phyloP scores from a whole-genome alignment of 2,888 invertebrate species.

The Cheilosia impressa region DNA sequence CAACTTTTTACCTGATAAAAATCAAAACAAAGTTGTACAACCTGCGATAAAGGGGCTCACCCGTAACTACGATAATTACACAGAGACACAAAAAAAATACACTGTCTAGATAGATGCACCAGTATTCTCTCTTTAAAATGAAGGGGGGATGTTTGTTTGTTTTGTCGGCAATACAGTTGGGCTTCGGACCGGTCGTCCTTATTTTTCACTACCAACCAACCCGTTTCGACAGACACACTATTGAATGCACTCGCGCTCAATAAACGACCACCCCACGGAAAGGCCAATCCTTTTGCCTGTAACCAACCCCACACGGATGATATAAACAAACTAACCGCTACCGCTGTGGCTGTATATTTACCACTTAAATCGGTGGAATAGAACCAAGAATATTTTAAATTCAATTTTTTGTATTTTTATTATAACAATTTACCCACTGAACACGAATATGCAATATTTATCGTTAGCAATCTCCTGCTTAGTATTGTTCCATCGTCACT shows the following conservation, averaged over 20 bases:
- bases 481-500: slow-evolving; percentile 70
- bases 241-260: slow-evolving; percentile 62
- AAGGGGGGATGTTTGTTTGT: slow-evolving; percentile 52
- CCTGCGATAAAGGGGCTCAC: slow-evolving; percentile 31
- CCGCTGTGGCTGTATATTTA: slow-evolving; percentile 19
- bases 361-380: slow-evolving; percentile 6
- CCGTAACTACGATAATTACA: slow-evolving; percentile 28
- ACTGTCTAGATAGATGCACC: slow-evolving; percentile 42
- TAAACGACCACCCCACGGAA: slow-evolving; percentile 59
- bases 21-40: slow-evolving; percentile 74
- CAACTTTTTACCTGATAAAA: slow-evolving; percentile 22
- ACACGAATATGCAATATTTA: slow-evolving; percentile 64
- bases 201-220: slow-evolving; percentile 22
- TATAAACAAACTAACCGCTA: slow-evolving; percentile 54
- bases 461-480: slow-evolving; percentile 43
- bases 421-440: slow-evolving; percentile 44
- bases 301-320: slow-evolving; percentile 23
- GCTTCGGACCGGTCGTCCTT: slow-evolving; percentile 52
- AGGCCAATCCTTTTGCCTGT: slow-evolving; percentile 61
- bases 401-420: slow-evolving; percentile 6
- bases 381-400: slow-evolving; percentile 5
- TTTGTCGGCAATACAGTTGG: slow-evolving; percentile 66
- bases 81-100: not conserved
- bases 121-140: slow-evolving; percentile 10
- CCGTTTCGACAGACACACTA: slow-evolving; percentile 40